Evolutionary conservation across 2,888 invertebrate species (phyloP).

Genomic region (Cecidostiba fungosa): DNA sequence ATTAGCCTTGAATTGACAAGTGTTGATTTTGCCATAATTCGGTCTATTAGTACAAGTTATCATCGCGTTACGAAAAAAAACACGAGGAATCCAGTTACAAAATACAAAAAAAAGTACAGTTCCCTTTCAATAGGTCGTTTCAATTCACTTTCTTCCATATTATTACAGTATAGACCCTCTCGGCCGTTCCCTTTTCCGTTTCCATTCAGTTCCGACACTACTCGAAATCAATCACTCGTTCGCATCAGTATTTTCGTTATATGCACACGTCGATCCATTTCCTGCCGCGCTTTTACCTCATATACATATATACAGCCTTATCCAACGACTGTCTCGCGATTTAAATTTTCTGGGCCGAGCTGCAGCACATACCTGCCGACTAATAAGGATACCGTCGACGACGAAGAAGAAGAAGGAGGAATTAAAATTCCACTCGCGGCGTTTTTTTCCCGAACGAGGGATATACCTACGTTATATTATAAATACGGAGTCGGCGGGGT

Average conservation of each 20-base stretch:
- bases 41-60: background rate
- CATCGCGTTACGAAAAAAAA: background rate
- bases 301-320: background rate
- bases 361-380: background rate
- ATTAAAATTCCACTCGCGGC: slow-evolving; percentile 43
- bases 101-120: too few species aligned
- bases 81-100: background rate
- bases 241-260: background rate
- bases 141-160: slow-evolving; percentile 25
- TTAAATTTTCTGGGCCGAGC: slow-evolving; percentile 37
- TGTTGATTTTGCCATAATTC: background rate
- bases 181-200: slow-evolving; percentile 30
- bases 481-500: background rate
- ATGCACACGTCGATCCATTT: background rate
- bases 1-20: slow-evolving; percentile 23
- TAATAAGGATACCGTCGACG: slow-evolving; percentile 43
- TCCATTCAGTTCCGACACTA: background rate
- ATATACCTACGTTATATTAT: background rate
- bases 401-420: background rate
- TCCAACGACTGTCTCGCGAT: too few species aligned
- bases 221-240: slow-evolving; percentile 17
- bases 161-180: background rate
- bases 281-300: background rate
- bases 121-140: background rate
- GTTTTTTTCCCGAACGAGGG: background rate